Percentiles rank a stretch among this genome's conserved stretches.
phyloP scores from a whole-genome alignment of 2,113 vertebrate genomes.

The Hypomesus transpacificus region DNA sequence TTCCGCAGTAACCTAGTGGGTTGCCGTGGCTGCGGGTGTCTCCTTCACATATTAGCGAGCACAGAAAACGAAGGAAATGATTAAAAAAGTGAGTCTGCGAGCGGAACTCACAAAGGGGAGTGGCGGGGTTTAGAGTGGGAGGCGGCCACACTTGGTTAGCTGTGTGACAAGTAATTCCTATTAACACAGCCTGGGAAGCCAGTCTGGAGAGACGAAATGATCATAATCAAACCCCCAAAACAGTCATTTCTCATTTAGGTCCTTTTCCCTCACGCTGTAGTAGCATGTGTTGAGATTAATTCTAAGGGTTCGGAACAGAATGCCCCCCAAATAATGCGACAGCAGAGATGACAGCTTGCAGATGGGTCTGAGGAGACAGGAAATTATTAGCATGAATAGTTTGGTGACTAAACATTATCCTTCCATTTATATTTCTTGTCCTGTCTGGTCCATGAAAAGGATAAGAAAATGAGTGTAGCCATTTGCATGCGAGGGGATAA shows the following conservation, averaged over 20 bases:
- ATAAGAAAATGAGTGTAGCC: too few relatives aligned
- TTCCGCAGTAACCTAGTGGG: constrained; percentile 22
- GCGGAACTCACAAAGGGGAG: constrained; percentile 21
- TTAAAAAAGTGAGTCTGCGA: constrained; percentile 6
- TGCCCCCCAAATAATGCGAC: background rate
- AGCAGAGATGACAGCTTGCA: background rate
- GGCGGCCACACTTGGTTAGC: constrained; percentile 34
- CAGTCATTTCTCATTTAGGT: constrained; percentile 40
- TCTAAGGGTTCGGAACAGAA: constrained; percentile 10
- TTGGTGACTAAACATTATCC: background rate
- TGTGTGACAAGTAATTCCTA: constrained; percentile 31
- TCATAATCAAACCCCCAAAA: constrained; percentile 28
- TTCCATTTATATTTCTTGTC: too few relatives aligned
- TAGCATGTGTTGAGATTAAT: constrained; percentile 10
- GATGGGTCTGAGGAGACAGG: background rate
- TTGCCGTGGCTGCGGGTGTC: constrained; percentile 15
- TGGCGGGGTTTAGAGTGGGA: constrained; percentile 15
- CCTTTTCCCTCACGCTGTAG: background rate
- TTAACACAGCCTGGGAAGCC: constrained; percentile 30
- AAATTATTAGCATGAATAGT: background rate
- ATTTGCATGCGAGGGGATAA: too few relatives aligned
- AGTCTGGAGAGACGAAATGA: background rate
- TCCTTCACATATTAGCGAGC: constrained; percentile 26
- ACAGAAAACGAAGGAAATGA: constrained; percentile 8
- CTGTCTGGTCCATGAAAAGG: too few relatives aligned